Evolutionary conservation across 2,113 vertebrate genomes (phyloP), one percentile per base, ranked within the genome.

Genomic region (Atherinomorus stipes): DNA sequence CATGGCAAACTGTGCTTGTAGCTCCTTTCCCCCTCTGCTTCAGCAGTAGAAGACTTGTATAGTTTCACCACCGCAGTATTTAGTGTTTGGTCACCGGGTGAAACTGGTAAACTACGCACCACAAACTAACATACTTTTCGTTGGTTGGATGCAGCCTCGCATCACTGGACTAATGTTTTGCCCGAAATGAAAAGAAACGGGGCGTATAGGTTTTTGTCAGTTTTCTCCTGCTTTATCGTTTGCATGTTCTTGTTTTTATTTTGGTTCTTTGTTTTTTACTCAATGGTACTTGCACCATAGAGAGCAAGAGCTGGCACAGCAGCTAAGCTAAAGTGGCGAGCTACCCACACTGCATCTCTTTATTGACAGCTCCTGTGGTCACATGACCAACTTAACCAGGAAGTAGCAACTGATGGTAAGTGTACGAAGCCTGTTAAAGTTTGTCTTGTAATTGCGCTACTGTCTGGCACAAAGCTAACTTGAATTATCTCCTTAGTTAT

Each of bases 211-310:
- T 90, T 94, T 61, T 53, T 95, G 25, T 93, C 94, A 0, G 93
- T 95, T 0, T 92, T 94, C 56, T 94, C 93, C 0, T 94, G 88
- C 61, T 78, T 95, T 13, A 2, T 90, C 12, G 89, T 94, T 21
- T 88, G 83, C 23, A 77, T 23, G 1, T 94, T 93, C 26, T 53
- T 95, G 42, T 74, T 93, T 40, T 9, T 91, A 12, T 94, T 95
- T 69, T 94, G 91, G 91, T 89, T 85, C 53, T 89, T 93, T 42
- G 65, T 93, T n/a, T 91, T 94, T 87, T 93, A 94, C 45, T 92
- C 93, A 2, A 76, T 94, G 84, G 1, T 90, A 10, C 50, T 69
- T 4, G 90, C 80, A 2, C 90, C 93, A 0, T 93, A 69, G 83
- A 34, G 9, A 40, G 3, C 19, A 16, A 1, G n/a, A 7, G 19